Base-by-base conservation (phyloP, 1,140 invertebrate species). In the Drosophila punjabiensis region DNA sequence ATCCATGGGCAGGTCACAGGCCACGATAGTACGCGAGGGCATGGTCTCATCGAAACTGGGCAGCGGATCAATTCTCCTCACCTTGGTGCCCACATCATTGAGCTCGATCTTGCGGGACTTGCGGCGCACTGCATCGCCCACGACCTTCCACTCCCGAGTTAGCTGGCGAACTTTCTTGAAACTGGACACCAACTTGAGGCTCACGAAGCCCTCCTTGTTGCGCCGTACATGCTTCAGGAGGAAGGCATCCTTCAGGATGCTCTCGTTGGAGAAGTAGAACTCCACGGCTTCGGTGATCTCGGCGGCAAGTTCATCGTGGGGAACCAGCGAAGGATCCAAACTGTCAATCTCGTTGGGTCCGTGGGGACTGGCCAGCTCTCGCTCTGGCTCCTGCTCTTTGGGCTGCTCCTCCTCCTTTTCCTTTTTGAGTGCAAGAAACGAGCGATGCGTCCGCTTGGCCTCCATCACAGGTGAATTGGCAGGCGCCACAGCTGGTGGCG, bases 191-290 rank as follows among this genome's bases (percentile, higher is more conserved):
- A 99, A 94, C 93, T 99, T 99, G 9, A 99, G 94, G 37, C 97
- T 98, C 3, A 99, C 98, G 93, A 97, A 99, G 11, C 98, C 98
- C 93, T 98, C 97, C 93, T 98, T 98, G 92, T 99, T 98, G 28
- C 98, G 95, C 37, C 97, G 95, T 5, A 99, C 98, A 93, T 99
- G 98, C 93, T 99, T 99, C 39, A 99, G 93, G 7, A 99, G 94
- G 93, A 99, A 99, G 4, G 98, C 98, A 92, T 99, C 98, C 93
- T 98, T 99, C 2, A 97, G 95, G 67, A 99, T 98, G 92, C 98
- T 98, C 18, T 96, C 97, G 93, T 99, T 98, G 64, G 97, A 98
- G 93, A 99, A 99, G 93, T 99, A 99, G 92, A 97, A 98, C 93
- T 98, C 97, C 9, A 98, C 97, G 92, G 98, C 97, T 43, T 96